Conservation (phyloP, 2,888 invertebrate species). For the Latrodectus hesperus region DNA sequence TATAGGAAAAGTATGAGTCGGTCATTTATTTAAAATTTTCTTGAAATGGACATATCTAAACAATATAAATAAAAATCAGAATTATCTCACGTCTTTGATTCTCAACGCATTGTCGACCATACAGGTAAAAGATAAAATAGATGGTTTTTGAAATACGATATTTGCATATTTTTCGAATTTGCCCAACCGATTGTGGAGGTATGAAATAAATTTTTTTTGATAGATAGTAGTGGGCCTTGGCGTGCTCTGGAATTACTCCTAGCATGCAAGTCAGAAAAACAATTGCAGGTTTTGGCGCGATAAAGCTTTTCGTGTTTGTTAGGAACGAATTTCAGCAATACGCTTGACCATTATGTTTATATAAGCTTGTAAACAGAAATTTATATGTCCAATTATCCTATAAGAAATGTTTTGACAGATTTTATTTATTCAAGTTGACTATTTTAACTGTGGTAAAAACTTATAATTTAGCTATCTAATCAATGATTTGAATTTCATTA, state of each 20-base stretch:
- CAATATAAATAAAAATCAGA: too few species aligned
- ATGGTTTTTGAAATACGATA: not conserved
- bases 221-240: not conserved
- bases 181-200: not conserved
- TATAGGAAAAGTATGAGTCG: not conserved
- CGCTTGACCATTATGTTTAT: too few species aligned
- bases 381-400: too few species aligned
- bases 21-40: conserved; percentile 1
- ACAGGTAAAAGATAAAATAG: not conserved
- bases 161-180: conserved; percentile 1
- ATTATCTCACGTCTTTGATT: not conserved
- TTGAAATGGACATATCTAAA: too few species aligned
- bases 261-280: not conserved
- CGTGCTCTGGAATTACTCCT: not conserved
- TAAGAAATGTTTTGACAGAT: too few species aligned
- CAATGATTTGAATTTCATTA: too few species aligned
- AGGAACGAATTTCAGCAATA: too few species aligned
- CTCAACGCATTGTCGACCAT: conserved; percentile 2
- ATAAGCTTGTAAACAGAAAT: too few species aligned
- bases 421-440: too few species aligned
- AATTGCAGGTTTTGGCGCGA: not conserved
- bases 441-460: too few species aligned
- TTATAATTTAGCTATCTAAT: too few species aligned
- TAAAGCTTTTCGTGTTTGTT: too few species aligned
- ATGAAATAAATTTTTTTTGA: not conserved